These are phyloP conservation scores for Rhagoletis zephyria DNA, from an alignment of 1,140 invertebrate genomes.

Conservation along the genomic window DNA sequence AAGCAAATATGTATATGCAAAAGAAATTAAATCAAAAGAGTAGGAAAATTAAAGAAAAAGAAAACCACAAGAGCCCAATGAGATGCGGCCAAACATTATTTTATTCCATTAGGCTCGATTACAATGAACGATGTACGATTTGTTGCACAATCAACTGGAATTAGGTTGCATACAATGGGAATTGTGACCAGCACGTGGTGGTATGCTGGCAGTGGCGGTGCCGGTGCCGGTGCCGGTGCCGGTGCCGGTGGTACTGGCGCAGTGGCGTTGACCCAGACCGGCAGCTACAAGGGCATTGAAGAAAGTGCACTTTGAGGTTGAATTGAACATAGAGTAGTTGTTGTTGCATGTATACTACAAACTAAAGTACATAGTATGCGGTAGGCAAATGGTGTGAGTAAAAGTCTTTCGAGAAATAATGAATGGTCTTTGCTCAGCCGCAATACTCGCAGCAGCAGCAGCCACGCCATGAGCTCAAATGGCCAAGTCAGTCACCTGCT, in stretches of 20 bases:
- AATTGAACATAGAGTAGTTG: neutral
- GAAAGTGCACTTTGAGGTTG: neutral
- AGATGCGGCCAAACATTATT: neutral
- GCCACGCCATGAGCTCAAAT: neutral
- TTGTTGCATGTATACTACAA: neutral
- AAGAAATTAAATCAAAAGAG: neutral
- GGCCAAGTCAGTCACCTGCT: neutral
- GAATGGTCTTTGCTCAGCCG: neutral
- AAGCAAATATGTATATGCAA: neutral
- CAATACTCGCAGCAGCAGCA: neutral
- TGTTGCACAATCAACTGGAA: constrained; percentile 44
- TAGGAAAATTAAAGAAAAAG: neutral
- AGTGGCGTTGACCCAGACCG: neutral
- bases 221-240: neutral
- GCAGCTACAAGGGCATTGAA: too few species aligned
- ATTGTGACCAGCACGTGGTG: constrained; percentile 32
- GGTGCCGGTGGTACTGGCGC: neutral
- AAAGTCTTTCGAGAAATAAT: constrained; percentile 32
- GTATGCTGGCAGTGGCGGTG: neutral
- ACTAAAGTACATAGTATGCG: too few species aligned
- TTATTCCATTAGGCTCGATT: neutral
- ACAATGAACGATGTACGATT: constrained; percentile 32
- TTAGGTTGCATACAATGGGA: constrained; percentile 41
- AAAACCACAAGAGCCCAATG: neutral
- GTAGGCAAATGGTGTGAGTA: neutral